Conservation (phyloP, 2,888 invertebrate species). For the Sussaba pulchella region DNA sequence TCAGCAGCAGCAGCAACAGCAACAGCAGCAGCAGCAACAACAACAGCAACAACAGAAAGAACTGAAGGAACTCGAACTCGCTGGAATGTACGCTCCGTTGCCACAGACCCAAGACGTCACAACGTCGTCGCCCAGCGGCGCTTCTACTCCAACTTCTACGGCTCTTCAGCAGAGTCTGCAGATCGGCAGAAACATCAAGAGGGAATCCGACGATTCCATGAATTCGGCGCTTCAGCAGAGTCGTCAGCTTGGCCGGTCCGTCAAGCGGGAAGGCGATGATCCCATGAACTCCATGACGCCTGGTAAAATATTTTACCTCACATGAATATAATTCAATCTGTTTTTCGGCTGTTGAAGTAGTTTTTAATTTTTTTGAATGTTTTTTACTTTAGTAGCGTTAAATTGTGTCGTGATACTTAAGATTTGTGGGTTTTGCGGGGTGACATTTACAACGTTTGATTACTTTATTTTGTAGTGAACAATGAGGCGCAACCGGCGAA, state of each 20-base stretch:
- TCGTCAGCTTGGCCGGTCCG: constrained; percentile 78
- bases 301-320: constrained; percentile 71
- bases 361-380: background rate
- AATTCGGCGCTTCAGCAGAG: constrained; percentile 81
- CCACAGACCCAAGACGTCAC: constrained; percentile 84
- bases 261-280: constrained; percentile 81
- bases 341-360: background rate
- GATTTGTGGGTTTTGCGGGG: background rate
- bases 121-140: constrained; percentile 80
- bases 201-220: constrained; percentile 82
- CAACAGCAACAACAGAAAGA: constrained; percentile 85
- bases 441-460: background rate
- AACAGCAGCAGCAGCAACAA: constrained; percentile 83
- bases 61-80: constrained; percentile 81
- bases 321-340: too few relatives aligned
- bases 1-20: constrained; percentile 84
- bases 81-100: constrained; percentile 82
- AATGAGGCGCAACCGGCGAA: constrained; percentile 83
- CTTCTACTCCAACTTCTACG: constrained; percentile 83
- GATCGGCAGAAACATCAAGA: constrained; percentile 80
- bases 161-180: constrained; percentile 81
- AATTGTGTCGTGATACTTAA: background rate
- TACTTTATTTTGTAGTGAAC: constrained; percentile 74
- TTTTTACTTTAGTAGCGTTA: background rate
- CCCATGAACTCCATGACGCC: constrained; percentile 79